phyloP scores from a whole-genome alignment of 2,888 invertebrate genomes.

The Phyllotreta cruciferae region DNA sequence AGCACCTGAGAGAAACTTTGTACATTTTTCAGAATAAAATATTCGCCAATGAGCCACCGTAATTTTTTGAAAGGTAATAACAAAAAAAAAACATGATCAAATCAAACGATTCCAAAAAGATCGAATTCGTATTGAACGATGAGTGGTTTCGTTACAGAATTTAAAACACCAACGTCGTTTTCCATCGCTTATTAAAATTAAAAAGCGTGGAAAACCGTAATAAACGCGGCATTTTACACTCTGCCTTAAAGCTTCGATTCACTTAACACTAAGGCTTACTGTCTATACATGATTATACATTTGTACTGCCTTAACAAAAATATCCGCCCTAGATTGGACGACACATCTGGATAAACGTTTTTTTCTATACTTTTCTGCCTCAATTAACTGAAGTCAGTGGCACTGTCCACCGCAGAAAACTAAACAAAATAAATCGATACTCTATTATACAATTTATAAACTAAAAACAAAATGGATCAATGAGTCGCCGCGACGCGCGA shows the following conservation, averaged over 20 bases:
- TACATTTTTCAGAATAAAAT: not conserved
- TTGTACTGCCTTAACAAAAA: conserved; percentile 61
- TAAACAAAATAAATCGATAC: conserved; percentile 11
- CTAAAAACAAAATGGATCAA: conserved; percentile 1
- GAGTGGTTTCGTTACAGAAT: conserved; percentile 38
- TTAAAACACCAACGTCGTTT: conserved; percentile 37
- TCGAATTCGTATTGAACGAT: conserved; percentile 40
- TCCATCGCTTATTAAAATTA: conserved; percentile 19
- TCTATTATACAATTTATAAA: conserved; percentile 20
- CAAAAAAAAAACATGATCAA: not conserved
- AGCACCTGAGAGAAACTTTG: not conserved
- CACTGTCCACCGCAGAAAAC: conserved; percentile 39
- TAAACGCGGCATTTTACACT: conserved; percentile 36
- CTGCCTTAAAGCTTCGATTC: conserved; percentile 39
- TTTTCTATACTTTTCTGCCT: conserved; percentile 45
- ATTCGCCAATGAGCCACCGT: not conserved
- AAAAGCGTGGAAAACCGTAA: conserved; percentile 21
- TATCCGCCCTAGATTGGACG: conserved; percentile 55
- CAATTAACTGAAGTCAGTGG: conserved; percentile 48
- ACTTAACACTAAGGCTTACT: conserved; percentile 39
- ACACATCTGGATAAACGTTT: conserved; percentile 31
- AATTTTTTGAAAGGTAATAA: not conserved
- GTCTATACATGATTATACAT: conserved; percentile 49
- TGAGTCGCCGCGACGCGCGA: conserved; percentile 34
- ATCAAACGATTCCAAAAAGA: conserved; percentile 25